phyloP scores from a whole-genome alignment of 2,888 invertebrate species.

The Flabesymbios commensalis region DNA sequence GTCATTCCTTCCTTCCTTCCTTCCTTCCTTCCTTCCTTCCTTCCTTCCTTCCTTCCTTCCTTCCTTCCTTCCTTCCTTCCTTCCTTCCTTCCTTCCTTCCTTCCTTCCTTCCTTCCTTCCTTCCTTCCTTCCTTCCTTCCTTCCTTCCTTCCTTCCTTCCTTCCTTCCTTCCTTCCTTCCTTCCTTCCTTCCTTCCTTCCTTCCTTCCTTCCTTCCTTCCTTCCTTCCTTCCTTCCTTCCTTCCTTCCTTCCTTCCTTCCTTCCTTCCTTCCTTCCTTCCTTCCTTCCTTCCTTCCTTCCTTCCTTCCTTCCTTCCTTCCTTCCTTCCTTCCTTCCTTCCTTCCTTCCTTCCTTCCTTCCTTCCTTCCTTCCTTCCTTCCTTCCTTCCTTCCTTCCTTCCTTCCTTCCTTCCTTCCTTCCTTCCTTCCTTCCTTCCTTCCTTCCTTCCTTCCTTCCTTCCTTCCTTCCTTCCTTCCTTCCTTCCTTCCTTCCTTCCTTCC shows the following conservation, averaged over 20 bases:
- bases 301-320: too few species aligned
- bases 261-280: background rate
- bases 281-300: background rate
- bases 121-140: background rate
- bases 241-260: background rate
- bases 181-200: background rate
- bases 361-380: too few species aligned
- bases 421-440: too few species aligned
- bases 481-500: too few species aligned
- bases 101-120: background rate
- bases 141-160: background rate
- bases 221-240: background rate
- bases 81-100: background rate
- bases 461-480: too few species aligned
- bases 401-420: too few species aligned
- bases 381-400: too few species aligned
- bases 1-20: background rate
- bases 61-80: slow-evolving; percentile 2
- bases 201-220: background rate
- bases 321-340: too few species aligned
- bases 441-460: too few species aligned
- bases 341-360: too few species aligned
- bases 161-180: background rate
- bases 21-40: background rate
- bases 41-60: background rate